Percentiles rank a stretch among this genome's conserved stretches.
Evolutionary conservation across 2,797 vertebrate genomes (phyloP).

Genomic region (Mus caroli): DNA sequence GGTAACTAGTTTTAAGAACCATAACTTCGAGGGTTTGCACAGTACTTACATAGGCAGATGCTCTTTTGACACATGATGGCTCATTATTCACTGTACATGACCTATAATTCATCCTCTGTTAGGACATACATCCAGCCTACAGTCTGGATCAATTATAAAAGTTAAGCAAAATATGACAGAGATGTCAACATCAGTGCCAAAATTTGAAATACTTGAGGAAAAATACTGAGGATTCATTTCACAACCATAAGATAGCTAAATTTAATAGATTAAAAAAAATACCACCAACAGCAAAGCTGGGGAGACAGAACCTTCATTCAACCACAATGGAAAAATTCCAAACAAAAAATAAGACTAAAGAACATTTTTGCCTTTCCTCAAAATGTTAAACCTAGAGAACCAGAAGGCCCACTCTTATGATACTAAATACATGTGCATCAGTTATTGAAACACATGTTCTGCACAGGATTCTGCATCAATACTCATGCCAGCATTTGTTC

Average conservation of each 20-base stretch:
- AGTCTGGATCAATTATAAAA: neutral
- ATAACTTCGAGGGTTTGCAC: neutral
- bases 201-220: neutral
- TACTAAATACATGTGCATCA: neutral
- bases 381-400: neutral
- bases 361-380: neutral
- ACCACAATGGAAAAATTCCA: neutral
- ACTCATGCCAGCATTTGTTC: neutral
- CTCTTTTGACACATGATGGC: neutral
- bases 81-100: neutral
- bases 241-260: neutral
- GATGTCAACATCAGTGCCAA: neutral
- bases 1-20: neutral
- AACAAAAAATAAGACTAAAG: neutral
- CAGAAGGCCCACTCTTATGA: neutral
- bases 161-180: neutral
- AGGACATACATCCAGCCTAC: neutral
- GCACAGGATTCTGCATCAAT: neutral
- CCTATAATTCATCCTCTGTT: neutral
- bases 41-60: neutral
- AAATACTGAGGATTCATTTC: neutral
- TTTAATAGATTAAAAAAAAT: constrained; percentile 1
- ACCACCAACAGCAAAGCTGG: neutral
- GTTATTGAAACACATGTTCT: neutral
- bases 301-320: neutral